A percentile compares a stretch with the other conserved stretches of the same genome.
These are phyloP conservation scores for Pao palembangensis DNA, from an alignment of 2,113 vertebrate genomes.

Conservation along the genomic window DNA sequence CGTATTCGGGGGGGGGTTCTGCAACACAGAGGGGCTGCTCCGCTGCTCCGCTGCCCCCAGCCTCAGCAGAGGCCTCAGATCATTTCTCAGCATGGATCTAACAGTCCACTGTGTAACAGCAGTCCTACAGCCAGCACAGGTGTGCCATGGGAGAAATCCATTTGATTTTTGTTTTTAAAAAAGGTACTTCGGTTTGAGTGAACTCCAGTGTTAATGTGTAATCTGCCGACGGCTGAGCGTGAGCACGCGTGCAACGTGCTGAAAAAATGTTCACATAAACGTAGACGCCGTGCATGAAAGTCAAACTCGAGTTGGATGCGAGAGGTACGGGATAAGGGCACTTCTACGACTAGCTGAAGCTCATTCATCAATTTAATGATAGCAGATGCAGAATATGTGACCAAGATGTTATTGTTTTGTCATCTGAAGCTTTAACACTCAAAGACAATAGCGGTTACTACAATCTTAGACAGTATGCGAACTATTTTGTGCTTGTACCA, in stretches of 20 bases:
- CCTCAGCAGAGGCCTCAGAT: slow-evolving; percentile 20
- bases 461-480: slow-evolving; percentile 39
- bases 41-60: slow-evolving; percentile 1
- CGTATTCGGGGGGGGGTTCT: slow-evolving; percentile 2
- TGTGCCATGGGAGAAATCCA: slow-evolving; percentile 21
- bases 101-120: slow-evolving; percentile 69
- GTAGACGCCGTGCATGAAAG: slow-evolving; percentile 22
- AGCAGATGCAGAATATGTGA: slow-evolving; percentile 25
- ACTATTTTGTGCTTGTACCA: slow-evolving; percentile 52
- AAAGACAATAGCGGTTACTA: slow-evolving; percentile 18
- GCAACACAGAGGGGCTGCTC: neutral
- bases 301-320: slow-evolving; percentile 30
- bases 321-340: slow-evolving; percentile 74
- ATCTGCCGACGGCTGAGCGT: slow-evolving; percentile 40
- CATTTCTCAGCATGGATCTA: slow-evolving; percentile 25
- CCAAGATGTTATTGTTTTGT: slow-evolving; percentile 27
- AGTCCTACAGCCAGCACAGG: slow-evolving; percentile 58
- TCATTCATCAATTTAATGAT: slow-evolving; percentile 28
- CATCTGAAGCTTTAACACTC: slow-evolving; percentile 41
- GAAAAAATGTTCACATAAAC: neutral
- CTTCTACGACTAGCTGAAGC: slow-evolving; percentile 71
- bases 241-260: slow-evolving; percentile 2
- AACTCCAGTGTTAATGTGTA: slow-evolving; percentile 66
- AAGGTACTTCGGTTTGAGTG: slow-evolving; percentile 62
- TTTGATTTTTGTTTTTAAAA: slow-evolving; percentile 14